Evolutionary conservation across 2,113 vertebrate species (phyloP).

Genomic region (Marmota flaviventris): DNA sequence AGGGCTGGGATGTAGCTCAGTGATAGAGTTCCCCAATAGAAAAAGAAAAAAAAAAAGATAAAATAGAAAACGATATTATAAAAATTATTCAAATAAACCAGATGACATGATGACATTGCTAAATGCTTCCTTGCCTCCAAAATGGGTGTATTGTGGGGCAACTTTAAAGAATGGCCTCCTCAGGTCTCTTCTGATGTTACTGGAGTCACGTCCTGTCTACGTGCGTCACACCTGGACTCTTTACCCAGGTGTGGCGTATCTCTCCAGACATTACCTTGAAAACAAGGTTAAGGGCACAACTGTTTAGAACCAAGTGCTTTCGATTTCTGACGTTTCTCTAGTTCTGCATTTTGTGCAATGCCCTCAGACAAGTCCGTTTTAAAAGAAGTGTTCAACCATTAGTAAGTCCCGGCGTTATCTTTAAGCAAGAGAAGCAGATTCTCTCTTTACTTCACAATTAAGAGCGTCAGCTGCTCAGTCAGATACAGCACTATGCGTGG

Average conservation of each 20-base stretch:
- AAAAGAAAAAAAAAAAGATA: background rate
- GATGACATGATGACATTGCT: background rate
- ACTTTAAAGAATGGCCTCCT: background rate
- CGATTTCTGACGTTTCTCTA: background rate
- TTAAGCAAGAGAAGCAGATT: background rate
- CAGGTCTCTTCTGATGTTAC: background rate
- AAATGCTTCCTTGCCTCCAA: background rate
- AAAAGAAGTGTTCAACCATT: background rate
- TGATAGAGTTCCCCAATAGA: too few relatives aligned
- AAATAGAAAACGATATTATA: background rate
- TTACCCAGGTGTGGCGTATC: background rate
- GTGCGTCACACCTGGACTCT: background rate
- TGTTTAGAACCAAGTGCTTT: slow-evolving; percentile 10
- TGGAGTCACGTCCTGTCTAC: background rate
- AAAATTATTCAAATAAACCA: slow-evolving; percentile 47
- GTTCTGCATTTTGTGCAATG: background rate
- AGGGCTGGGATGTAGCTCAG: too few relatives aligned
- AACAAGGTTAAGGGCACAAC: background rate
- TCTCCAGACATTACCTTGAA: background rate
- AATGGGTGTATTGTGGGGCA: background rate
- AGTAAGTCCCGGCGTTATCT: background rate
- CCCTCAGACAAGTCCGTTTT: background rate
- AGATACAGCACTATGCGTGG: background rate
- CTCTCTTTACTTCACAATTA: background rate
- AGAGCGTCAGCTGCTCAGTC: background rate